These are phyloP conservation scores for Gallinago nigripennis DNA, from an alignment of 2,797 vertebrate species.

Conservation along the genomic window DNA sequence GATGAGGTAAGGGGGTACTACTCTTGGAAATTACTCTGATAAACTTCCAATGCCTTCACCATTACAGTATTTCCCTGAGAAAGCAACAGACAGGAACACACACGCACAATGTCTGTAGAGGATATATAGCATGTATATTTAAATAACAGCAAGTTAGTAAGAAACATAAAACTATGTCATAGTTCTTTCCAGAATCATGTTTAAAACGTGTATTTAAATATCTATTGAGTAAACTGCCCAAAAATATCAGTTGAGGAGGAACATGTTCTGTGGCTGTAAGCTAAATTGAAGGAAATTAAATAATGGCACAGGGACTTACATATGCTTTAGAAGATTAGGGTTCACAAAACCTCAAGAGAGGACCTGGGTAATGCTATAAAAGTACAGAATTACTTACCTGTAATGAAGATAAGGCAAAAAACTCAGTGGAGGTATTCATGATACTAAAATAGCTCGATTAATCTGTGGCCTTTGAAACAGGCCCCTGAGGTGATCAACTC, in stretches of 20 bases:
- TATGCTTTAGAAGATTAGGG: neutral
- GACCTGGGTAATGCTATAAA: neutral
- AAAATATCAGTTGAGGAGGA: neutral
- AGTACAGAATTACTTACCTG: neutral
- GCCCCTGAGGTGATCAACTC: neutral
- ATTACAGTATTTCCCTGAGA: accelerated
- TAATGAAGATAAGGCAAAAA: neutral
- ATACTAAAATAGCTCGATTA: neutral
- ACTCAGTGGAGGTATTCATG: neutral
- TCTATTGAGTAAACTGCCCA: neutral
- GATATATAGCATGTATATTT: neutral
- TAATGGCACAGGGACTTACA: neutral
- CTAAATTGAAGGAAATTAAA: neutral
- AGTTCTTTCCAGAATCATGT: neutral
- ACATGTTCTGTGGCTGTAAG: neutral
- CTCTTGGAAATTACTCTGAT: neutral
- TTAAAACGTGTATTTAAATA: neutral
- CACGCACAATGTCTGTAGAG: neutral
- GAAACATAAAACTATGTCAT: neutral
- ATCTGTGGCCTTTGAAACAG: neutral
- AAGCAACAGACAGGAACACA: neutral
- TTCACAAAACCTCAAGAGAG: neutral
- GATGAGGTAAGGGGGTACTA: neutral
- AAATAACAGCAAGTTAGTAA: neutral
- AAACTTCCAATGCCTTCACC: neutral